Percentiles rank a stretch among this genome's conserved stretches.
These are phyloP conservation scores for Argyrosomus japonicus DNA, from an alignment of 2,113 vertebrate species.

Conservation along the genomic window DNA sequence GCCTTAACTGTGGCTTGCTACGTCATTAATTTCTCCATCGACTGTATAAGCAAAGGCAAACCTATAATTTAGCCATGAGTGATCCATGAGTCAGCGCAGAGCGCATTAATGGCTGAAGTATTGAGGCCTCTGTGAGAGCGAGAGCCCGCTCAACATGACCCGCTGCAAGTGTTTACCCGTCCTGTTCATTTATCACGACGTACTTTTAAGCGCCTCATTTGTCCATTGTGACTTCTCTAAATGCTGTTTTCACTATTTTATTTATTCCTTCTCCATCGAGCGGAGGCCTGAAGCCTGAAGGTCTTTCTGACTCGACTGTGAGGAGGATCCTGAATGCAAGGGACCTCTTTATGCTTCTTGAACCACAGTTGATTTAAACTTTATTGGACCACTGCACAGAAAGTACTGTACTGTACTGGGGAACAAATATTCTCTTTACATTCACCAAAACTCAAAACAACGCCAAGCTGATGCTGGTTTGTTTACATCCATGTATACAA, in stretches of 20 bases:
- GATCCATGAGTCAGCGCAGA: slow-evolving; percentile 51
- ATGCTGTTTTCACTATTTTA: background rate
- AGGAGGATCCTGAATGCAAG: background rate
- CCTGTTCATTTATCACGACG: slow-evolving; percentile 31
- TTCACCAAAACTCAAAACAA: background rate
- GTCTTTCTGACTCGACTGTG: background rate
- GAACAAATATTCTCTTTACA: background rate
- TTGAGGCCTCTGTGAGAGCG: slow-evolving; percentile 20
- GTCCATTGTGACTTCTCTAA: slow-evolving; percentile 18
- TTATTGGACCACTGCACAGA: too few relatives aligned
- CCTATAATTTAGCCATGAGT: slow-evolving; percentile 63
- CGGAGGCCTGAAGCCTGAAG: background rate
- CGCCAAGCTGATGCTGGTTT: background rate
- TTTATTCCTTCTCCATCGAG: slow-evolving; percentile 13
- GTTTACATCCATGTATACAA: background rate
- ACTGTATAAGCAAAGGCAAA: slow-evolving; percentile 50
- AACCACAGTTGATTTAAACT: too few relatives aligned
- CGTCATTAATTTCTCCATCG: slow-evolving; percentile 58
- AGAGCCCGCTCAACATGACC: slow-evolving; percentile 30
- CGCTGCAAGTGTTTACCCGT: slow-evolving; percentile 38
- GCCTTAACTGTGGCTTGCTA: slow-evolving; percentile 21
- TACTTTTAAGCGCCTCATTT: slow-evolving; percentile 17
- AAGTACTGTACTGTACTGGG: too few relatives aligned
- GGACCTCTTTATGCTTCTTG: background rate
- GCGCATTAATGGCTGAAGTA: slow-evolving; percentile 35